A percentile compares a stretch with the other conserved stretches of the same genome.
phyloP scores from a whole-genome alignment of 2,888 invertebrate species.

The Epistrophe eligans region DNA sequence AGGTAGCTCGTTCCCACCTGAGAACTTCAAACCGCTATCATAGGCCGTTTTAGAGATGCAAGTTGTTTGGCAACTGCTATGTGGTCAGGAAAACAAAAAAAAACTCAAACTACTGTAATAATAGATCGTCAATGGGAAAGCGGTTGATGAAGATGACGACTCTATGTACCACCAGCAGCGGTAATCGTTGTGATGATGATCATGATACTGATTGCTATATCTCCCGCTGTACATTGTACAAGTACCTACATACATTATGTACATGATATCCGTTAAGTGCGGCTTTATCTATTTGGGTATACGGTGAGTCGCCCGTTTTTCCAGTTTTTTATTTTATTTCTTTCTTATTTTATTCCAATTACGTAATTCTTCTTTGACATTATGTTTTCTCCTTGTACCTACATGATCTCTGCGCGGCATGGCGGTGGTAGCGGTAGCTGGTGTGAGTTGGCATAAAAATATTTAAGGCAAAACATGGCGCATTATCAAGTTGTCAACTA shows the following conservation, averaged over 20 bases:
- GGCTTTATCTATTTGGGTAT: conserved; percentile 38
- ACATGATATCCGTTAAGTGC: conserved; percentile 60
- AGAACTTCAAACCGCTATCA: not conserved
- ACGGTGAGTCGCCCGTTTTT: conserved; percentile 49
- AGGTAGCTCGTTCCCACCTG: not conserved
- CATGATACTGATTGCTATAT: conserved; percentile 31
- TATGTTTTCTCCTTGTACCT: conserved; percentile 58
- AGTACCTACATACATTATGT: not conserved
- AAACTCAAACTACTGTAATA: conserved; percentile 62
- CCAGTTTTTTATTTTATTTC: conserved; percentile 29
- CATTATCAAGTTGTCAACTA: conserved; percentile 70
- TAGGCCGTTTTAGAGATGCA: not conserved
- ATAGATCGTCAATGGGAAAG: conserved; percentile 59
- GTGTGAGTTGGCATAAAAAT: conserved; percentile 17
- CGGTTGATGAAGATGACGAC: conserved; percentile 47
- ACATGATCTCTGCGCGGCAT: conserved; percentile 39
- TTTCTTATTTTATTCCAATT: conserved; percentile 48
- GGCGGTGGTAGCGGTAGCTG: not conserved
- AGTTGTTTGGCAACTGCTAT: conserved; percentile 53
- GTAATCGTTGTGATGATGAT: conserved; percentile 58
- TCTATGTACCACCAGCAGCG: conserved; percentile 2
- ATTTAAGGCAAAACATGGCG: conserved; percentile 39
- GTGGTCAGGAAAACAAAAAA: conserved; percentile 30
- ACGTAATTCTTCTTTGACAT: conserved; percentile 70
- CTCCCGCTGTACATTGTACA: not conserved